Evolutionary conservation across 2,113 vertebrate genomes (phyloP).

Genomic region (Cinclus mexicanus): DNA sequence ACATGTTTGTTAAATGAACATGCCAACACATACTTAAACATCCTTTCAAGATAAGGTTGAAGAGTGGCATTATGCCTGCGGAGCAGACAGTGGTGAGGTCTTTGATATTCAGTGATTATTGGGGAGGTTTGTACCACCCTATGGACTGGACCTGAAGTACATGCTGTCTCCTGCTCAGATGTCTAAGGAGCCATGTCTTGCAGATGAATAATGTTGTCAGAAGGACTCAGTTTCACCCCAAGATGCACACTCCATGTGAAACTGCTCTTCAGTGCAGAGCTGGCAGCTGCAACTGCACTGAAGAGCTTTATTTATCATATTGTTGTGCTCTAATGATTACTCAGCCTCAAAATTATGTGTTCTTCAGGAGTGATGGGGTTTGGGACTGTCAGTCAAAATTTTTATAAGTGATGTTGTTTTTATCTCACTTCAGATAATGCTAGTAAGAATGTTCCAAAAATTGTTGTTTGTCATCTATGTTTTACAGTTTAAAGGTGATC

Average conservation of each 20-base stretch:
- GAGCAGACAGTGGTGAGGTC: neutral
- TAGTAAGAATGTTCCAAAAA: slow-evolving; percentile 28
- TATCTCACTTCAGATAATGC: slow-evolving; percentile 13
- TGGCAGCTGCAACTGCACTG: neutral
- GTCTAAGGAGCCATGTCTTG: neutral
- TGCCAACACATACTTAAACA: neutral
- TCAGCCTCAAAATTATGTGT: slow-evolving; percentile 37
- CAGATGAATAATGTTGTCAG: neutral
- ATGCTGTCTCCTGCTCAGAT: neutral
- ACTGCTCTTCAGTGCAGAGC: neutral
- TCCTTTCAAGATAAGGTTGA: neutral
- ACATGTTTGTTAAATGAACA: neutral
- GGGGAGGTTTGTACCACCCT: neutral
- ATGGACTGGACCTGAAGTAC: neutral
- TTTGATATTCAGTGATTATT: neutral
- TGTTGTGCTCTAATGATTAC: slow-evolving; percentile 27
- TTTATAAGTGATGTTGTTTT: slow-evolving; percentile 25
- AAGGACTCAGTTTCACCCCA: neutral
- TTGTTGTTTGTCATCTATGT: slow-evolving; percentile 17
- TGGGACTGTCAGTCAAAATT: slow-evolving; percentile 56
- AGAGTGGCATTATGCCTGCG: neutral
- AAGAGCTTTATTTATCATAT: slow-evolving; percentile 41
- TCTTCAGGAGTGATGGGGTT: neutral
- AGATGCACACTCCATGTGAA: neutral
- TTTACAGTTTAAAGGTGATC: slow-evolving; percentile 30